Conservation (phyloP, 2,113 vertebrate genomes). For the Corythornis cristatus region DNA sequence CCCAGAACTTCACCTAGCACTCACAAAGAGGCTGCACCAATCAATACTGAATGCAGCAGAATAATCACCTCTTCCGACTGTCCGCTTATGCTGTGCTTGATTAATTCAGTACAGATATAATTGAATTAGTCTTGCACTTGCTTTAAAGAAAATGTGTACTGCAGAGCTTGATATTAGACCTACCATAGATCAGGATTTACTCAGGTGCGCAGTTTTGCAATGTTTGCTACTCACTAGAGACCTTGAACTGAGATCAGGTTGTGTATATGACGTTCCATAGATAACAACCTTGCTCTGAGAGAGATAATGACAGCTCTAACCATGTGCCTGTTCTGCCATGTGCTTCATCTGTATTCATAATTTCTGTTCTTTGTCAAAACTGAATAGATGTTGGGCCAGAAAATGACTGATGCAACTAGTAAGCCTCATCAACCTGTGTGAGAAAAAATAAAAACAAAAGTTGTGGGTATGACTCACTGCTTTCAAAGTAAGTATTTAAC, state of each 20-base stretch:
- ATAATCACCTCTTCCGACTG: neutral
- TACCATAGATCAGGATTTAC: neutral
- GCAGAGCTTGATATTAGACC: neutral
- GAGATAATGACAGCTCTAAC: neutral
- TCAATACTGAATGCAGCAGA: accelerated
- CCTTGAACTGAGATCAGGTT: neutral
- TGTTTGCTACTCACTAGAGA: neutral
- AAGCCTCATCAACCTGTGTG: neutral
- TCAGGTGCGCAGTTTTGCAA: neutral
- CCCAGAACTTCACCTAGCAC: no score
- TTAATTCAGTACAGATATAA: neutral
- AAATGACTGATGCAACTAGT: neutral
- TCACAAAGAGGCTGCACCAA: accelerated
- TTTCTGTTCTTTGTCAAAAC: neutral
- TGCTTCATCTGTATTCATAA: neutral
- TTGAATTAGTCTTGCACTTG: neutral
- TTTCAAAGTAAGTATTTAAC: neutral
- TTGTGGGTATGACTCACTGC: neutral
- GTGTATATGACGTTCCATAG: neutral
- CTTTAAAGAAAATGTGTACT: neutral
- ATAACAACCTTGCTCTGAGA: neutral
- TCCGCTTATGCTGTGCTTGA: neutral
- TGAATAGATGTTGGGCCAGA: neutral
- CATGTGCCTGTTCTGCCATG: neutral
- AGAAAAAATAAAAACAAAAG: neutral